Conservation (phyloP, 23 tunicate genomes). For the Halocynthia aurantium region DNA sequence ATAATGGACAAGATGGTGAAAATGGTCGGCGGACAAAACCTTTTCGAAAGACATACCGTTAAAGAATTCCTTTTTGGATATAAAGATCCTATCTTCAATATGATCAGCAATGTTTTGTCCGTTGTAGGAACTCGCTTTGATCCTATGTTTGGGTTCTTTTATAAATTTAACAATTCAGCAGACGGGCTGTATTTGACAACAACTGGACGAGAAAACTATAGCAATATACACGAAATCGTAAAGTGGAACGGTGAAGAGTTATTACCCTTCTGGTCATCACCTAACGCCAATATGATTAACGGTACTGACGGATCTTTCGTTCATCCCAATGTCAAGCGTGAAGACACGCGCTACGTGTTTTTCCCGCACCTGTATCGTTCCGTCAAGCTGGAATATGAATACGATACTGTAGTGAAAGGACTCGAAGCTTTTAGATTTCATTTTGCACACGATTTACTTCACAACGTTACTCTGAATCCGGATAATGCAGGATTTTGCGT, state of each 20-base stretch:
- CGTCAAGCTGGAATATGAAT: conserved; percentile 38
- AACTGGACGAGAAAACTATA: conserved; percentile 49
- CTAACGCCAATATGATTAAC: conserved; percentile 80
- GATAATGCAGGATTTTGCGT: conserved; percentile 85
- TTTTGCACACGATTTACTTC: conserved; percentile 48
- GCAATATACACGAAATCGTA: conserved; percentile 28
- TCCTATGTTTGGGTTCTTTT: conserved; percentile 57
- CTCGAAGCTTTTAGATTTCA: conserved; percentile 53
- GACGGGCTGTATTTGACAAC: conserved; percentile 66
- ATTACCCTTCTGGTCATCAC: conserved; percentile 47
- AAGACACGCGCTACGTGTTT: conserved; percentile 47
- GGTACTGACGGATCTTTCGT: conserved; percentile 81
- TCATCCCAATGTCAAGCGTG: conserved; percentile 34
- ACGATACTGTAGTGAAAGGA: conserved; percentile 43
- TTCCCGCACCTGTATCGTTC: conserved; percentile 70
- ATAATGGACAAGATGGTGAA: not conserved
- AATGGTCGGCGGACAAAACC: conserved; percentile 10
- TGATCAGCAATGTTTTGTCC: conserved; percentile 22
- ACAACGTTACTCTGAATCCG: conserved; percentile 31
- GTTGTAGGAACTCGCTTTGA: conserved; percentile 23
- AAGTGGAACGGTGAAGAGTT: conserved; percentile 58
- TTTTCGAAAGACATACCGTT: conserved; percentile 62
- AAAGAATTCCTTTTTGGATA: conserved; percentile 80
- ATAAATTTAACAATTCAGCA: conserved; percentile 76
- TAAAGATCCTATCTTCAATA: conserved; percentile 46